Evolutionary conservation across 2,113 vertebrate genomes (phyloP).

Genomic region (Blennius ocellaris): DNA sequence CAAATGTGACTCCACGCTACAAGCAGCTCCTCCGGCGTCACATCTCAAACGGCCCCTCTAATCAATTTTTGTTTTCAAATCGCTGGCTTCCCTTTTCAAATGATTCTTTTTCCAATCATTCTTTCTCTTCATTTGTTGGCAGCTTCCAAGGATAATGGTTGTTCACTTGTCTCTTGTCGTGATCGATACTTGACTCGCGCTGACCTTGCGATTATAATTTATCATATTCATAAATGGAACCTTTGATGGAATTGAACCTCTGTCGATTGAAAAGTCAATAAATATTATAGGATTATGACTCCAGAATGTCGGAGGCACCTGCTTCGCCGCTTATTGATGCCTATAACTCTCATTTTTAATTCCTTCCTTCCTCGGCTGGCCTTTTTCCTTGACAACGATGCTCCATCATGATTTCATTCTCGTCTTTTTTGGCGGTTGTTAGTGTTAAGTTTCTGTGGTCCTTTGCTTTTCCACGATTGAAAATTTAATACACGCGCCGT

Average conservation of each 20-base stretch:
- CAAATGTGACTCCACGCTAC: neutral
- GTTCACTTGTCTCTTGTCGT: conserved; percentile 24
- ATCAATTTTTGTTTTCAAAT: conserved; percentile 31
- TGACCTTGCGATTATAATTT: conserved; percentile 71
- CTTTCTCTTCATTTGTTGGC: conserved; percentile 4
- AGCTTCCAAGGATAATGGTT: conserved; percentile 30
- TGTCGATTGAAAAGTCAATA: conserved; percentile 59
- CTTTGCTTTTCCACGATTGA: neutral
- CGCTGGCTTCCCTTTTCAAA: conserved; percentile 16
- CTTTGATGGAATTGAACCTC: conserved; percentile 61
- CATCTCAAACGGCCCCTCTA: neutral
- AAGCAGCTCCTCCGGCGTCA: too few relatives aligned
- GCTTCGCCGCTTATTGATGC: conserved; percentile 42
- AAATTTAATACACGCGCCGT: conserved; percentile 12
- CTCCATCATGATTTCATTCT: conserved; percentile 20
- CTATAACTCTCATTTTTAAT: neutral
- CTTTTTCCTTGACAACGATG: conserved; percentile 6
- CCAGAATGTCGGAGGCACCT: conserved; percentile 29
- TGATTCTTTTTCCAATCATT: conserved; percentile 20
- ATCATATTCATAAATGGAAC: conserved; percentile 67
- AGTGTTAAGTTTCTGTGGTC: neutral
- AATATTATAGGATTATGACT: conserved; percentile 63
- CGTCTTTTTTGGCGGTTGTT: conserved; percentile 3
- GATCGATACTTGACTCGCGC: conserved; percentile 71
- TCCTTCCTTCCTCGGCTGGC: neutral